These are phyloP conservation scores for Diabrotica virgifera DNA, from an alignment of 1,140 invertebrate species.

Conservation along the genomic window DNA sequence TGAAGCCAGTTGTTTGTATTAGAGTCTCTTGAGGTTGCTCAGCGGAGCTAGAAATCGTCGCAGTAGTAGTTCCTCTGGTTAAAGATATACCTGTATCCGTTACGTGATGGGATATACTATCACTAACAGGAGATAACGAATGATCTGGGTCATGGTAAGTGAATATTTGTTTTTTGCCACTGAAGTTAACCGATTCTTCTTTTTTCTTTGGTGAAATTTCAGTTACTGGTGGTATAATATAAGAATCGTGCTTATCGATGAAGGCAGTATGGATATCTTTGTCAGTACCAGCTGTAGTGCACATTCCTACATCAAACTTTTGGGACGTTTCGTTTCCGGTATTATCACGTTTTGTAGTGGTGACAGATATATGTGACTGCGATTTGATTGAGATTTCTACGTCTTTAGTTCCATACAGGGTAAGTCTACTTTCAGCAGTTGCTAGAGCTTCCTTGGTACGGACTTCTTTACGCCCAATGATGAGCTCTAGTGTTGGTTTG, in stretches of 20 bases:
- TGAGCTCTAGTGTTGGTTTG: constrained; percentile 49
- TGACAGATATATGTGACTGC: constrained; percentile 54
- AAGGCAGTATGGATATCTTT: constrained; percentile 24
- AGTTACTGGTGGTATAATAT: constrained; percentile 44
- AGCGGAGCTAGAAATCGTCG: constrained; percentile 51
- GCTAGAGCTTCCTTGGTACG: constrained; percentile 52
- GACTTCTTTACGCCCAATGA: constrained; percentile 54
- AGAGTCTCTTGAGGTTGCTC: constrained; percentile 40
- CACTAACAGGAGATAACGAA: constrained; percentile 47
- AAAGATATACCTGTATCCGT: constrained; percentile 55
- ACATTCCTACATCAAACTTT: constrained; percentile 49
- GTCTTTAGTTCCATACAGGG: constrained; percentile 50
- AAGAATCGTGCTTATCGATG: constrained; percentile 29
- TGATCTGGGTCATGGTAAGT: constrained; percentile 47
- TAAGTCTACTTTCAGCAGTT: constrained; percentile 52
- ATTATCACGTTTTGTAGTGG: constrained; percentile 46
- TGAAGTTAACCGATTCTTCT: constrained; percentile 54
- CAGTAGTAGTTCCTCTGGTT: constrained; percentile 50
- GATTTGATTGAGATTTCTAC: constrained; percentile 55
- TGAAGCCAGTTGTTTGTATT: constrained; percentile 47
- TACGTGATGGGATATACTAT: constrained; percentile 53
- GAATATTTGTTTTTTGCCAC: constrained; percentile 51
- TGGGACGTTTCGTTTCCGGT: constrained; percentile 50
- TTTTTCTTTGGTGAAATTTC: constrained; percentile 45
- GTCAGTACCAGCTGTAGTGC: constrained; percentile 39